Evolutionary conservation across 2,113 vertebrate species (phyloP).

Genomic region (Serinus canaria): DNA sequence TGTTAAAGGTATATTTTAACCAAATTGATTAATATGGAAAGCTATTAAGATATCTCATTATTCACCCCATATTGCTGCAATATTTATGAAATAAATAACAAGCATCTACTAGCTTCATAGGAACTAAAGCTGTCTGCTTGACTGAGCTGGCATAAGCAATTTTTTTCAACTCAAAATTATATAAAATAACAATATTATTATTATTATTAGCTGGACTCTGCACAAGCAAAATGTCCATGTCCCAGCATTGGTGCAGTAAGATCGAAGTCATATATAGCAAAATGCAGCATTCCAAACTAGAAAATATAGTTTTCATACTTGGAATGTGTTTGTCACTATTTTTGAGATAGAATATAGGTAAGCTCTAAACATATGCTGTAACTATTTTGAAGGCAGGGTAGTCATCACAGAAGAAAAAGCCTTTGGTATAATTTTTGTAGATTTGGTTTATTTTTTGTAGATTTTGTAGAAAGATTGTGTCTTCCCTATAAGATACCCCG

Average conservation of each 20-base stretch:
- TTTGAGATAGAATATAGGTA: not conserved
- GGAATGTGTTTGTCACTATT: not conserved
- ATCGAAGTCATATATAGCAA: not conserved
- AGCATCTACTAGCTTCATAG: not conserved
- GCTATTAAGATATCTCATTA: not conserved
- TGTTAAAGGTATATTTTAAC: not conserved
- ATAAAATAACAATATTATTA: not conserved
- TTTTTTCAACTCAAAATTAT: not conserved
- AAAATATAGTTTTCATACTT: not conserved
- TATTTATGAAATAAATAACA: not conserved
- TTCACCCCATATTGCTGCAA: not conserved
- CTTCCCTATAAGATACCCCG: accelerated
- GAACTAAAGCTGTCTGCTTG: not conserved
- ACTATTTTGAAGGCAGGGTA: not conserved
- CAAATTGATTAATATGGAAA: not conserved
- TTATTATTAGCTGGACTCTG: not conserved
- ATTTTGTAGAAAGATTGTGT: not conserved
- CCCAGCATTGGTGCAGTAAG: not conserved
- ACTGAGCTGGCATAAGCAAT: not conserved
- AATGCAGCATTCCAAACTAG: not conserved
- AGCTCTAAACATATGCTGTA: not conserved
- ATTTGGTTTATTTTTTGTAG: not conserved
- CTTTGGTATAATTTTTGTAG: not conserved
- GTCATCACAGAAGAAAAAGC: not conserved
- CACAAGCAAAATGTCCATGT: not conserved